A percentile compares a stretch with the other conserved stretches of the same genome.
These are phyloP conservation scores for Gadus macrocephalus DNA, from an alignment of 2,113 vertebrate genomes.

Conservation along the genomic window DNA sequence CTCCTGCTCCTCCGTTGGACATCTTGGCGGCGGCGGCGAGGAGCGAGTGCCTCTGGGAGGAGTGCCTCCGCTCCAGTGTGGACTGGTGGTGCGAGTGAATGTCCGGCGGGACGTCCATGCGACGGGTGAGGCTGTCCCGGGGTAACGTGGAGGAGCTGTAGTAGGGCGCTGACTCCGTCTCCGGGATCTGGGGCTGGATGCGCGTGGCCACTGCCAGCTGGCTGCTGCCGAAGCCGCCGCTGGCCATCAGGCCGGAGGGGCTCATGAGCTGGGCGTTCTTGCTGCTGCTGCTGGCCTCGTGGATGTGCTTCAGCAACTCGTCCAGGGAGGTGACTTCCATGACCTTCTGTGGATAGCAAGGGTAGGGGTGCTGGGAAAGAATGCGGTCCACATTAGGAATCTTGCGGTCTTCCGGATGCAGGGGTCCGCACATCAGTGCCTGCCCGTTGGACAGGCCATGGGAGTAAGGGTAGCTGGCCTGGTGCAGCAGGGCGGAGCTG, in stretches of 20 bases:
- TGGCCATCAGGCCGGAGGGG: constrained; percentile 61
- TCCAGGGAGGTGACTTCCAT: constrained; percentile 87
- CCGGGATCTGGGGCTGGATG: constrained; percentile 76
- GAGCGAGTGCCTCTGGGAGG: constrained; percentile 76
- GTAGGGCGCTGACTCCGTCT: constrained; percentile 72
- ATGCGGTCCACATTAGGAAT: constrained; percentile 75
- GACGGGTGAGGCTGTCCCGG: constrained; percentile 77
- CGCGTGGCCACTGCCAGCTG: constrained; percentile 72
- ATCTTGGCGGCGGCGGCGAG: constrained; percentile 70
- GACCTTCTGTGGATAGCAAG: constrained; percentile 75
- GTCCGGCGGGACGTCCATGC: constrained; percentile 85
- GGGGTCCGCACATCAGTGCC: constrained; percentile 44
- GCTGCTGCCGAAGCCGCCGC: constrained; percentile 34
- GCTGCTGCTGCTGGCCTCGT: constrained; percentile 67
- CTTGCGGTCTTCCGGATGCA: constrained; percentile 76
- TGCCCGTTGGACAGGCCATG: constrained; percentile 68
- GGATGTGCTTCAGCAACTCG: constrained; percentile 85
- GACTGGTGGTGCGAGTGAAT: constrained; percentile 65
- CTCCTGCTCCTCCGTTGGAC: constrained; percentile 41
- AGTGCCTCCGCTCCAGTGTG: constrained; percentile 73
- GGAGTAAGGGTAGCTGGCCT: constrained; percentile 73
- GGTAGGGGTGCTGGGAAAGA: constrained; percentile 71
- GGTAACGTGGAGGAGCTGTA: constrained; percentile 79
- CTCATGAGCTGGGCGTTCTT: constrained; percentile 70
- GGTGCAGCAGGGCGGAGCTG: constrained; percentile 62